Conservation (phyloP, 2,797 vertebrate genomes). For the Emys orbicularis region DNA sequence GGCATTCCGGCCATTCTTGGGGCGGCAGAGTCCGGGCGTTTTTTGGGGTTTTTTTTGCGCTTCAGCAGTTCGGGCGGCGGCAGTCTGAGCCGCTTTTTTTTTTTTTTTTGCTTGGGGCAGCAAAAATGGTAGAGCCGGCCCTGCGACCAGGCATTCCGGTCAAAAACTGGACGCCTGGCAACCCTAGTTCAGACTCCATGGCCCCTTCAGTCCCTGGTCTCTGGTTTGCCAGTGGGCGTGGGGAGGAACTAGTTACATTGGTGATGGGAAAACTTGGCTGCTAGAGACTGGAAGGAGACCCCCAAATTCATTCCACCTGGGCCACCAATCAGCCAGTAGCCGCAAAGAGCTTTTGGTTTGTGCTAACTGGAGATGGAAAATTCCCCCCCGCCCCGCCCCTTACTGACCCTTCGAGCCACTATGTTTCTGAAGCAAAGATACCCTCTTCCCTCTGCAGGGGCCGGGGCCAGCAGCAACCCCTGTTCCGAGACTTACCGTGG, state of each 20-base stretch:
- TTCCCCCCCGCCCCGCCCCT: fast-evolving
- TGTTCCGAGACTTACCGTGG: conserved; percentile 90
- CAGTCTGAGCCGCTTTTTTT: no score
- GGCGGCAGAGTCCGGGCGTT: no score
- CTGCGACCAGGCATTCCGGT: no score
- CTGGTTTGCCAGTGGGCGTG: neutral
- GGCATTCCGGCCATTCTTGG: no score
- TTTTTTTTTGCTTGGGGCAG: no score
- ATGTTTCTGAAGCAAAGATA: neutral
- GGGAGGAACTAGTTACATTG: neutral
- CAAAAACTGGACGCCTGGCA: no score
- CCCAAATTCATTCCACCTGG: fast-evolving
- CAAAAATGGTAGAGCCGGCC: no score
- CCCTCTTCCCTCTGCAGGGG: conserved; percentile 59
- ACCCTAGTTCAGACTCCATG: no score
- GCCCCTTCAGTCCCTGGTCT: neutral
- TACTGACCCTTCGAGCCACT: neutral
- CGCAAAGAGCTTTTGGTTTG: neutral
- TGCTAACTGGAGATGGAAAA: neutral
- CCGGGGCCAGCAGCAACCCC: conserved; percentile 87
- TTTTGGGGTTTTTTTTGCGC: no score
- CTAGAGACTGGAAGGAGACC: neutral
- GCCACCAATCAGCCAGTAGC: neutral
- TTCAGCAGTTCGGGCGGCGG: no score
- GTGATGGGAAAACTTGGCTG: fast-evolving